Percentiles rank a stretch among this genome's conserved stretches.
Evolutionary conservation across 2,888 invertebrate genomes (phyloP).

Genomic region (Agrochola lota): DNA sequence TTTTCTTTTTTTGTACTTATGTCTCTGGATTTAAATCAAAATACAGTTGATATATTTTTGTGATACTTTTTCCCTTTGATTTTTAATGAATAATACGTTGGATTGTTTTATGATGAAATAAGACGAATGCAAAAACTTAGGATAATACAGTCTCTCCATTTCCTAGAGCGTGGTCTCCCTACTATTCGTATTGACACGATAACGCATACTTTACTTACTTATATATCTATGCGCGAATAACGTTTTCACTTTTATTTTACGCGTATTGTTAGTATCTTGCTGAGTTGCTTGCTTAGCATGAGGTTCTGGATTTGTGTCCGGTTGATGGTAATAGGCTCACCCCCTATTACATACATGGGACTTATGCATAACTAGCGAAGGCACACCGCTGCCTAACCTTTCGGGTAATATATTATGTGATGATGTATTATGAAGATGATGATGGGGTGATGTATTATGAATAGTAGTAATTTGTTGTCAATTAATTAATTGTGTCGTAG

Average conservation of each 20-base stretch:
- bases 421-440: too few relatives aligned
- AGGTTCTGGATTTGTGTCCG: too few relatives aligned
- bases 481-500: too few relatives aligned
- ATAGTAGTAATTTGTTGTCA: neutral
- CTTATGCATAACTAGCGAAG: too few relatives aligned
- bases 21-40: too few relatives aligned
- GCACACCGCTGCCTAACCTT: too few relatives aligned
- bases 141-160: neutral
- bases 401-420: too few relatives aligned
- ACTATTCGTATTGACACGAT: slow-evolving; percentile 35
- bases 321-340: too few relatives aligned
- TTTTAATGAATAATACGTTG: neutral
- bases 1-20: too few relatives aligned
- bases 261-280: neutral
- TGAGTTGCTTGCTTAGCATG: too few relatives aligned
- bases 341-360: too few relatives aligned
- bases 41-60: neutral
- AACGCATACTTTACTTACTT: slow-evolving; percentile 21
- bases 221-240: slow-evolving; percentile 16
- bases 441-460: too few relatives aligned
- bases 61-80: neutral
- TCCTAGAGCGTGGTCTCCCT: slow-evolving; percentile 17
- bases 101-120: neutral
- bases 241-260: slow-evolving; percentile 57
- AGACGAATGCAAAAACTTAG: neutral